Conservation (phyloP, 1,140 invertebrate genomes). For the Eurosta solidaginis region DNA sequence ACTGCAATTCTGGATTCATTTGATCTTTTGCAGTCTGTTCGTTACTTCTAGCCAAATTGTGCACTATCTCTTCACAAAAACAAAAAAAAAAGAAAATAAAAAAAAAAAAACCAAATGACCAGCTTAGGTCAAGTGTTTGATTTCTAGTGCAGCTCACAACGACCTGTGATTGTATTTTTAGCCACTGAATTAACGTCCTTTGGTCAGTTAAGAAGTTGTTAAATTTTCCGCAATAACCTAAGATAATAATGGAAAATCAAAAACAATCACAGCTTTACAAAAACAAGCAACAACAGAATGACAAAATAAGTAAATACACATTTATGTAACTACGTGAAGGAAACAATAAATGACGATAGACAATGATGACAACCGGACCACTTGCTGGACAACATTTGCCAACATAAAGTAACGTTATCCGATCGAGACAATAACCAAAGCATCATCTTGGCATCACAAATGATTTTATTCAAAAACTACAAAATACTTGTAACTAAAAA, state of each 20-base stretch:
- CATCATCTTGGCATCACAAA: not conserved
- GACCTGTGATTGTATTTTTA: too few species aligned
- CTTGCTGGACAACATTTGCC: not conserved
- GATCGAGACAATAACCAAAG: not conserved
- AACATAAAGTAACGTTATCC: not conserved
- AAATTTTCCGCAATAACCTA: not conserved
- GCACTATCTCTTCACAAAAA: too few species aligned
- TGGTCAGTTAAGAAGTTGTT: slow-evolving; percentile 8
- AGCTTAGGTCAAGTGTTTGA: too few species aligned
- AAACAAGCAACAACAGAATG: not conserved
- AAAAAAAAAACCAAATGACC: too few species aligned
- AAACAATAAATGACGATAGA: not conserved
- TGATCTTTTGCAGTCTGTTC: too few species aligned
- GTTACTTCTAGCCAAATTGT: too few species aligned
- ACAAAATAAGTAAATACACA: not conserved
- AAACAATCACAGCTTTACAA: not conserved
- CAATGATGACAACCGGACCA: not conserved
- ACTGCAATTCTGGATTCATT: too few species aligned
- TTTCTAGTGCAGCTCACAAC: too few species aligned
- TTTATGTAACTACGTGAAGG: too few species aligned
- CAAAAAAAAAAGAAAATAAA: too few species aligned
- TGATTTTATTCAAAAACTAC: too few species aligned
- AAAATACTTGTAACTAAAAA: not conserved
- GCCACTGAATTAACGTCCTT: not conserved
- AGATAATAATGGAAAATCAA: not conserved